These are phyloP conservation scores for Neodiprion virginianus DNA, from an alignment of 1,140 invertebrate species.

Conservation along the genomic window DNA sequence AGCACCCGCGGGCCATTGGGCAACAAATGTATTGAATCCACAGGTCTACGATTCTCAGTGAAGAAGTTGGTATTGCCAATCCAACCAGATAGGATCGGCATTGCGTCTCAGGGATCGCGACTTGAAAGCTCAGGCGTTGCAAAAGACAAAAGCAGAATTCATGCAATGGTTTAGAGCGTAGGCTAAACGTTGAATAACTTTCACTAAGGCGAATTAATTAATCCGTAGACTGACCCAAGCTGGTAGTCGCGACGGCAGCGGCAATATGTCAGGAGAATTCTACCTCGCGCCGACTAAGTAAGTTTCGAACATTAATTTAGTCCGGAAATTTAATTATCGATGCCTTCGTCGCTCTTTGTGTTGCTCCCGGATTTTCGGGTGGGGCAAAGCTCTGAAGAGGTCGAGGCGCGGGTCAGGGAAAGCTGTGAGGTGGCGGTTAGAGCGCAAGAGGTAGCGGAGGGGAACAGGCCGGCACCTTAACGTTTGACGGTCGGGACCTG, in stretches of 20 bases:
- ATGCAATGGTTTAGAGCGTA: not conserved
- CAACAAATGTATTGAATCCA: too few relatives aligned
- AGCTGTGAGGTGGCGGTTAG: too few relatives aligned
- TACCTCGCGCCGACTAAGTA: not conserved
- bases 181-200: not conserved
- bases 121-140: not conserved
- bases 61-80: not conserved
- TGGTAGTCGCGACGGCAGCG: not conserved
- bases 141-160: not conserved
- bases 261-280: not conserved
- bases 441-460: not conserved
- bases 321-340: slow-evolving; percentile 5
- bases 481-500: not conserved
- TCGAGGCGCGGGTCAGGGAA: not conserved
- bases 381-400: not conserved
- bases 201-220: slow-evolving; percentile 2
- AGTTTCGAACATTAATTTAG: slow-evolving; percentile 1
- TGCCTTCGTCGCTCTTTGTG: slow-evolving; percentile 4
- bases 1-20: too few relatives aligned
- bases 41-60: too few relatives aligned
- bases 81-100: not conserved
- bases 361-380: not conserved
- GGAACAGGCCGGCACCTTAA: not conserved
- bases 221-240: not conserved
- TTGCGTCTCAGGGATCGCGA: not conserved